phyloP scores from a whole-genome alignment of 2,113 vertebrate genomes.

The Synchiropus splendidus region DNA sequence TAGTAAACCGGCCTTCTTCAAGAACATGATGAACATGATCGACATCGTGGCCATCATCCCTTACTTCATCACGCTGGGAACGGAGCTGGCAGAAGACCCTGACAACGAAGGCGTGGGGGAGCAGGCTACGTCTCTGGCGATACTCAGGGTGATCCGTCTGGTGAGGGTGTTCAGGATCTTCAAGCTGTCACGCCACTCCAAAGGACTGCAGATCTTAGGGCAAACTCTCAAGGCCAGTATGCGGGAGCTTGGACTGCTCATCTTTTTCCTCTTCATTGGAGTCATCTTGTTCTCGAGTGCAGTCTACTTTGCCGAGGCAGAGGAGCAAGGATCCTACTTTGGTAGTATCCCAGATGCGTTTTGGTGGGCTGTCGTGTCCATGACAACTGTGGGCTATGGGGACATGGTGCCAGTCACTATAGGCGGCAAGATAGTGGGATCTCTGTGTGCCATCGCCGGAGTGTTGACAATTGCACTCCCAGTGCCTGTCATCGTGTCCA shows the following conservation, averaged over 20 bases:
- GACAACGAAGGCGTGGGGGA: slow-evolving; percentile 79
- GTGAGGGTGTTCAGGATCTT: slow-evolving; percentile 99
- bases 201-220: slow-evolving; percentile 98
- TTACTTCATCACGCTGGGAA: slow-evolving; percentile 96
- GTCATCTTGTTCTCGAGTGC: slow-evolving; percentile 98
- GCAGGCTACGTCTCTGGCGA: slow-evolving; percentile 96
- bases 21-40: slow-evolving; percentile 98
- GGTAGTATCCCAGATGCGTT: slow-evolving; percentile 96
- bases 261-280: slow-evolving; percentile 98
- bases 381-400: slow-evolving; percentile 99
- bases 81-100: slow-evolving; percentile 88
- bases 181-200: slow-evolving; percentile 97
- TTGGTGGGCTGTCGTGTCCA: slow-evolving; percentile 99
- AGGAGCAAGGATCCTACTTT: slow-evolving; percentile 86
- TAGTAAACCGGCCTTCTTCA: slow-evolving; percentile 97
- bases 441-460: slow-evolving; percentile 97
- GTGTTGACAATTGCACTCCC: slow-evolving; percentile 98
- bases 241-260: slow-evolving; percentile 94
- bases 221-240: slow-evolving; percentile 98
- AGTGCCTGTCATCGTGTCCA: slow-evolving; percentile 99
- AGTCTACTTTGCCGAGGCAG: slow-evolving; percentile 96
- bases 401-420: slow-evolving; percentile 99
- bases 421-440: slow-evolving; percentile 98
- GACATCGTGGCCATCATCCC: slow-evolving; percentile 99
- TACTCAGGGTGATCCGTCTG: slow-evolving; percentile 97